A percentile compares a stretch with the other conserved stretches of the same genome.
Evolutionary conservation across 2,113 vertebrate species (phyloP).

Genomic region (Bubalus kerabau): DNA sequence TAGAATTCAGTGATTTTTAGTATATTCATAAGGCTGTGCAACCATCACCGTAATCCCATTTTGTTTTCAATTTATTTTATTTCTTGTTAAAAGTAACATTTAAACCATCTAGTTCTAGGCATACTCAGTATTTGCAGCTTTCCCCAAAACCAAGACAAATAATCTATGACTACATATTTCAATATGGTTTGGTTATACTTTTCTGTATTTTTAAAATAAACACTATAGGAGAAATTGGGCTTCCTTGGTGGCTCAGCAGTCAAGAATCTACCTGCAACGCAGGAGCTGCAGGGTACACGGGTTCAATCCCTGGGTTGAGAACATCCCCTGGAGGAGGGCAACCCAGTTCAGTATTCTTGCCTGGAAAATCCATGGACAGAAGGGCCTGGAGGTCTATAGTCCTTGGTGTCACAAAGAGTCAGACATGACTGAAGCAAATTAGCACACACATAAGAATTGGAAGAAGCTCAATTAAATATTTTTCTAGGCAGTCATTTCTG

Average conservation of each 20-base stretch:
- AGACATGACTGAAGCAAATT: not conserved
- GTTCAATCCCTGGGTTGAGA: not conserved
- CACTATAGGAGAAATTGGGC: constrained; percentile 64
- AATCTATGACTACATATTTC: not conserved
- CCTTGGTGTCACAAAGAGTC: not conserved
- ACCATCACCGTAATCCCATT: not conserved
- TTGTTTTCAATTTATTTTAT: not conserved
- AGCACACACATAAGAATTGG: not conserved
- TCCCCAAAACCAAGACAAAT: not conserved
- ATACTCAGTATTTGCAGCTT: not conserved
- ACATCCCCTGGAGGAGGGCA: not conserved
- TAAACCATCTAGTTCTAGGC: not conserved
- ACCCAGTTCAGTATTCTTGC: not conserved
- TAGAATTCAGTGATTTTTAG: not conserved
- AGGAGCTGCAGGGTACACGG: not conserved
- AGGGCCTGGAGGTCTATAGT: not conserved
- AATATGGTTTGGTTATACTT: not conserved
- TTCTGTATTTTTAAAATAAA: constrained; percentile 33
- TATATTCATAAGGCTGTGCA: not conserved
- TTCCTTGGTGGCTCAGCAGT: not conserved
- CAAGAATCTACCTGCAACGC: not conserved
- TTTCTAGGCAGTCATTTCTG: constrained; percentile 78
- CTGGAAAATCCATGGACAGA: not conserved
- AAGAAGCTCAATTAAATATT: constrained; percentile 80
- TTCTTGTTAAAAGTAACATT: not conserved